A percentile compares a stretch with the other conserved stretches of the same genome.
Conservation (phyloP, 1,140 invertebrate genomes). For the Zaprionus kolodkinae region DNA sequence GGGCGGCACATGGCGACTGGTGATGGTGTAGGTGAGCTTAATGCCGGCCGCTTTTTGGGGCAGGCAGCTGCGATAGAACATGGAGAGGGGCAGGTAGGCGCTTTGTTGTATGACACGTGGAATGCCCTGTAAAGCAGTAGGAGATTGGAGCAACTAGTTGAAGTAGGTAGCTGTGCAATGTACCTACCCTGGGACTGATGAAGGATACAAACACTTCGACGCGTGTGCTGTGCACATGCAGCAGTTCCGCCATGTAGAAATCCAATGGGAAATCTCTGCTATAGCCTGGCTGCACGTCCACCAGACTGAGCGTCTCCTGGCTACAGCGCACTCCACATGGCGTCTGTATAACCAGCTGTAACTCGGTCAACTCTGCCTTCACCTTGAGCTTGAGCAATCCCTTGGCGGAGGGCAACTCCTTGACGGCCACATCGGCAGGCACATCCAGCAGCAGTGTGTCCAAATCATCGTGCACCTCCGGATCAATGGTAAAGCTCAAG, state of each 20-base stretch:
- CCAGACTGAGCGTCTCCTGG: slow-evolving; percentile 64
- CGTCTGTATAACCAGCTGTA: slow-evolving; percentile 66
- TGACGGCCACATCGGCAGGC: slow-evolving; percentile 72
- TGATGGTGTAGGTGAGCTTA: slow-evolving; percentile 77
- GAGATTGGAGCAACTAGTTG: not conserved
- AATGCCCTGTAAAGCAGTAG: slow-evolving; percentile 58
- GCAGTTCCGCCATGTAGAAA: slow-evolving; percentile 70
- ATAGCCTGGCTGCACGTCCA: slow-evolving; percentile 58
- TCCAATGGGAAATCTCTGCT: slow-evolving; percentile 55
- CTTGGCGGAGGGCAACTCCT: slow-evolving; percentile 67
- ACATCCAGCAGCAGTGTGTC: slow-evolving; percentile 72
- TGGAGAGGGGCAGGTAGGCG: slow-evolving; percentile 67
- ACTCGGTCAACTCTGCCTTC: slow-evolving; percentile 63
- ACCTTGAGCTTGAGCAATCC: slow-evolving; percentile 60
- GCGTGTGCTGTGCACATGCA: slow-evolving; percentile 63
- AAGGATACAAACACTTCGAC: slow-evolving; percentile 73
- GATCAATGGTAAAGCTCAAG: slow-evolving; percentile 61
- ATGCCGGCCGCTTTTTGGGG: slow-evolving; percentile 78
- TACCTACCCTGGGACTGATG: slow-evolving; percentile 62
- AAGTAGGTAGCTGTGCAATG: not conserved
- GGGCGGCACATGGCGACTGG: slow-evolving; percentile 56
- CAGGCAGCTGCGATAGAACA: slow-evolving; percentile 69
- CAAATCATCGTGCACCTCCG: slow-evolving; percentile 56
- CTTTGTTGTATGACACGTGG: slow-evolving; percentile 68
- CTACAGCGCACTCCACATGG: slow-evolving; percentile 66